A percentile compares a stretch with the other conserved stretches of the same genome.
Conservation (phyloP, 1,140 invertebrate species). For the Metopolophium dirhodum region DNA sequence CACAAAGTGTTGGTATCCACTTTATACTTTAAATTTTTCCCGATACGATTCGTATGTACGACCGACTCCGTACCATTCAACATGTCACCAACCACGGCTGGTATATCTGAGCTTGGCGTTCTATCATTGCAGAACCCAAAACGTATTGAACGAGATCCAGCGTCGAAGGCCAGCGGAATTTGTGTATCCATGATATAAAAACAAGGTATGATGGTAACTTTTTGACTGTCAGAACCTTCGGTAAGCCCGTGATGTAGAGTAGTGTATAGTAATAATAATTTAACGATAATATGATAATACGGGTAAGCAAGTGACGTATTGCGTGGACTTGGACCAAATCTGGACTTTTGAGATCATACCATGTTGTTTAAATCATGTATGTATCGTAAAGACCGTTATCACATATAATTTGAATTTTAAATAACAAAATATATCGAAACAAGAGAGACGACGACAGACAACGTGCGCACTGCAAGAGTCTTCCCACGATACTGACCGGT, state of each 20-base stretch:
- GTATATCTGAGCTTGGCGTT: conserved; percentile 84
- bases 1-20: conserved; percentile 83
- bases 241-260: too few species aligned
- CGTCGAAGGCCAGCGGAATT: conserved; percentile 84
- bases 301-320: too few species aligned
- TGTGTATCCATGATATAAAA: background rate
- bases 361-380: too few species aligned
- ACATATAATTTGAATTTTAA: background rate
- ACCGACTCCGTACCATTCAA: conserved; percentile 68
- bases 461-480: background rate
- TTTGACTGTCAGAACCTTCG: too few species aligned
- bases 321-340: too few species aligned
- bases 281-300: too few species aligned
- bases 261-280: too few species aligned
- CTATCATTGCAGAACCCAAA: conserved; percentile 84
- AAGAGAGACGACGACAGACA: background rate
- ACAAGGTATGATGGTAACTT: too few species aligned
- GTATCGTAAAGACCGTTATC: too few species aligned
- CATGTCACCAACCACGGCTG: conserved; percentile 73
- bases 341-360: too few species aligned
- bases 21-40: conserved; percentile 72
- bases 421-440: background rate
- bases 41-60: conserved; percentile 65
- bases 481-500: background rate
- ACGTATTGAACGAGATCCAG: conserved; percentile 86